Evolutionary conservation across 2,113 vertebrate genomes (phyloP).

Genomic region (Galbula dea): DNA sequence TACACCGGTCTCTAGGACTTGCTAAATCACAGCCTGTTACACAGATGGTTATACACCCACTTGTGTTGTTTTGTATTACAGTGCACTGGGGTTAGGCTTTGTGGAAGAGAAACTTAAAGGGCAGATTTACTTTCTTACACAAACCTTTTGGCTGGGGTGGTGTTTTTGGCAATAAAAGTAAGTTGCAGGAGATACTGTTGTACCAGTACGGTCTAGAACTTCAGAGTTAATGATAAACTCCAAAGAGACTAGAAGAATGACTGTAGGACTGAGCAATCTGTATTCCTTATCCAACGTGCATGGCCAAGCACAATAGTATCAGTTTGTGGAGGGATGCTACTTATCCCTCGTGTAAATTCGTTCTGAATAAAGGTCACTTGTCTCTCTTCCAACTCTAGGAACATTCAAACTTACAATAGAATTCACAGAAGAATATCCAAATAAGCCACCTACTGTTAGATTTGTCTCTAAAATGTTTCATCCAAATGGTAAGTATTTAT

Average conservation of each 20-base stretch:
- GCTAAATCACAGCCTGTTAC: background rate
- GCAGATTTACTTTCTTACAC: background rate
- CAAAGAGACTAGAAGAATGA: background rate
- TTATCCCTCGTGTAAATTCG: background rate
- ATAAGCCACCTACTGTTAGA: slow-evolving; percentile 98
- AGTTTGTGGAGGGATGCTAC: background rate
- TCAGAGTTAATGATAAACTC: background rate
- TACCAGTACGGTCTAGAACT: background rate
- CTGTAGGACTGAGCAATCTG: background rate
- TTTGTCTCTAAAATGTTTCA: slow-evolving; percentile 99
- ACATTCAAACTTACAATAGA: slow-evolving; percentile 99
- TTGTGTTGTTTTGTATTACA: background rate
- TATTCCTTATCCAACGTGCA: background rate
- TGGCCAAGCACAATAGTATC: background rate
- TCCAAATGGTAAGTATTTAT: slow-evolving; percentile 88
- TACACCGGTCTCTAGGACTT: background rate
- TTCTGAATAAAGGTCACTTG: slow-evolving; percentile 21
- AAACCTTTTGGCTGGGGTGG: background rate
- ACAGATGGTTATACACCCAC: background rate
- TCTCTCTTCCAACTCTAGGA: slow-evolving; percentile 74
- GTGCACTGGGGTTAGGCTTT: background rate
- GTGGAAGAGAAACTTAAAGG: background rate
- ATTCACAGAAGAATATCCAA: slow-evolving; percentile 99
- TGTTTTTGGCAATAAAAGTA: background rate
- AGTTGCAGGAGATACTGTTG: background rate